Percentiles rank a stretch among this genome's conserved stretches.
Conservation (phyloP, 2,113 vertebrate species). For the Campylomormyrus tamandua region DNA sequence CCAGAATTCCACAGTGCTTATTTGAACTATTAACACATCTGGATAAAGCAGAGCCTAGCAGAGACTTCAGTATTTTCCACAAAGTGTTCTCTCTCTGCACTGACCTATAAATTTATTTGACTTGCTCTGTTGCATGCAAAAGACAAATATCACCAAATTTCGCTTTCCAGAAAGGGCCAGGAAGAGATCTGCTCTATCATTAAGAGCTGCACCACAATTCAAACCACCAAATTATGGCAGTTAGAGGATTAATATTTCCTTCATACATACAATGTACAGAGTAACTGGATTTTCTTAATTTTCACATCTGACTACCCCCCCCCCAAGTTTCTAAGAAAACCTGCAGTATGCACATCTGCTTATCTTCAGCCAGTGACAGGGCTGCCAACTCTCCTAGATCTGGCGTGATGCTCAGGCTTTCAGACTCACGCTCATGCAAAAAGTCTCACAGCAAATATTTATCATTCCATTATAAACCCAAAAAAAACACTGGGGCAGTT, state of each 20-base stretch:
- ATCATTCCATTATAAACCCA: background rate
- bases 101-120: background rate
- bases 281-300: background rate
- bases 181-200: background rate
- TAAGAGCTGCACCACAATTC: background rate
- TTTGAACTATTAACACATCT: background rate
- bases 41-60: background rate
- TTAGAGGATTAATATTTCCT: background rate
- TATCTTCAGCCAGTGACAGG: background rate
- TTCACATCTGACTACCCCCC: background rate
- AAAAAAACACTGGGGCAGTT: background rate
- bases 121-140: background rate
- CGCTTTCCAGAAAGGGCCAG: background rate
- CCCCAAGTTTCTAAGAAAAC: background rate
- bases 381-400: background rate
- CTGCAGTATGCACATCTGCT: background rate
- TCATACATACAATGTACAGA: background rate
- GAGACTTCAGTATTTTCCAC: background rate
- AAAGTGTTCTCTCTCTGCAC: background rate
- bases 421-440: background rate
- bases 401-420: background rate
- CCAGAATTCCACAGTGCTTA: background rate
- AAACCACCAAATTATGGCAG: background rate
- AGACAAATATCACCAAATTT: background rate
- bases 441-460: background rate